phyloP scores from a whole-genome alignment of 2,797 vertebrate genomes.

The Bryconaethiops microstoma region DNA sequence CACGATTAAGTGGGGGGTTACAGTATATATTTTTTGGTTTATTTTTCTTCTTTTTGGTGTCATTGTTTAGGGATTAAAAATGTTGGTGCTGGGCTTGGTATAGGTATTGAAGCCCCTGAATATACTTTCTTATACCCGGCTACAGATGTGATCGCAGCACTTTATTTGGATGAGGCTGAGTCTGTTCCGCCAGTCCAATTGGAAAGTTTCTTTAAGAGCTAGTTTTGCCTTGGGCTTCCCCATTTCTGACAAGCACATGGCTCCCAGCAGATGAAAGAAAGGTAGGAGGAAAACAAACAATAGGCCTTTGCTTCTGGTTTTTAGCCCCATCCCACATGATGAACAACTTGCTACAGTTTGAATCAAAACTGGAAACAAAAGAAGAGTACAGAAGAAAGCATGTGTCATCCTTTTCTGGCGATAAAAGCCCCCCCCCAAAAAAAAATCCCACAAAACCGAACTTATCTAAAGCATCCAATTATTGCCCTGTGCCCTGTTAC shows the following conservation, averaged over 20 bases:
- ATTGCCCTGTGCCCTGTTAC: neutral
- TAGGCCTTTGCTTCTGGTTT: neutral
- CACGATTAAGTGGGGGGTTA: too few species aligned
- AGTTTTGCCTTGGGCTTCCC: constrained; percentile 10
- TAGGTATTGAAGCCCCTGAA: neutral
- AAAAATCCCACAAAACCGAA: neutral
- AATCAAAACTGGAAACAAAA: neutral
- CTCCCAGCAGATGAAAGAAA: neutral
- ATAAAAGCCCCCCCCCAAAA: neutral
- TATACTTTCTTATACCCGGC: neutral
- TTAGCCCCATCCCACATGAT: neutral
- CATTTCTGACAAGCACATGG: neutral
- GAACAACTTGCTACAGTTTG: neutral
- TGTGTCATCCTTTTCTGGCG: neutral
- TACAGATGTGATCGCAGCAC: too few species aligned
- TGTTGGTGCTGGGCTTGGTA: neutral
- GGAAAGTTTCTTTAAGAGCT: neutral
- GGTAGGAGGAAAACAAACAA: neutral
- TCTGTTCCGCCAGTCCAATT: neutral
- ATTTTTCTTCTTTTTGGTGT: neutral
- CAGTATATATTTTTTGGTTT: neutral
- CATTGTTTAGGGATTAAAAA: neutral
- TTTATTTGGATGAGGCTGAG: neutral
- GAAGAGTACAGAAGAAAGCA: neutral
- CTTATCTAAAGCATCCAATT: neutral